These are phyloP conservation scores for Anguilla marmorata DNA, from an alignment of 2,797 vertebrate species.

Conservation along the genomic window DNA sequence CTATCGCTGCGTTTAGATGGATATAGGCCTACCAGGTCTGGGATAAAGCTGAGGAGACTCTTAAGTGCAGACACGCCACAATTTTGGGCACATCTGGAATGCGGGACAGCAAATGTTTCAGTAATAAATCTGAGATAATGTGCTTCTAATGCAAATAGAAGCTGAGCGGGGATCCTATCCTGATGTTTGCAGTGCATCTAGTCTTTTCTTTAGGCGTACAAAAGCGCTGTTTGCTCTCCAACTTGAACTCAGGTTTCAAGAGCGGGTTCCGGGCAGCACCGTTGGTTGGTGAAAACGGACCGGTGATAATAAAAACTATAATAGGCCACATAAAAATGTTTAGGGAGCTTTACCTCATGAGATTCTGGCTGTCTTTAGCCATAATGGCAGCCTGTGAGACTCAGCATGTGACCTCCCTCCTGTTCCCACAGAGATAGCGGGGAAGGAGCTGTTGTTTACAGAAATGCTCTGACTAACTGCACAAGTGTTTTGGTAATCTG, in stretches of 20 bases:
- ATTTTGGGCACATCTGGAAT: neutral
- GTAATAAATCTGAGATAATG: neutral
- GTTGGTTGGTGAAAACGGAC: conserved; percentile 14
- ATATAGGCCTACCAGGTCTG: neutral
- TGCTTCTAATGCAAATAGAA: neutral
- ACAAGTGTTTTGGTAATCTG: neutral
- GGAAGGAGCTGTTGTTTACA: neutral
- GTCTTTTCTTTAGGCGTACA: neutral
- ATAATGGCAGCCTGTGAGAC: neutral
- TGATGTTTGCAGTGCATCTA: neutral
- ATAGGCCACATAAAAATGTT: neutral
- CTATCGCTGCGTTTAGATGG: neutral
- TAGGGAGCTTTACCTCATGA: neutral
- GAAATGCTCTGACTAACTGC: neutral
- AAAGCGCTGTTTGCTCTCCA: neutral
- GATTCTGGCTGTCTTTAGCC: conserved; percentile 8
- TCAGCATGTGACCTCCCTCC: conserved; percentile 19
- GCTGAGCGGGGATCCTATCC: neutral
- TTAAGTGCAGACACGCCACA: neutral
- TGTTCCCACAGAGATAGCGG: conserved; percentile 28
- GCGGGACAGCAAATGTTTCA: neutral
- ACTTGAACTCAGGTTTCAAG: neutral
- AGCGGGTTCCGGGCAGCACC: neutral
- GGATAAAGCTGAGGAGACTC: neutral
- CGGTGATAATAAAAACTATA: neutral